These are phyloP conservation scores for Apodemus sylvaticus DNA, from an alignment of 2,113 vertebrate genomes.

Conservation along the genomic window DNA sequence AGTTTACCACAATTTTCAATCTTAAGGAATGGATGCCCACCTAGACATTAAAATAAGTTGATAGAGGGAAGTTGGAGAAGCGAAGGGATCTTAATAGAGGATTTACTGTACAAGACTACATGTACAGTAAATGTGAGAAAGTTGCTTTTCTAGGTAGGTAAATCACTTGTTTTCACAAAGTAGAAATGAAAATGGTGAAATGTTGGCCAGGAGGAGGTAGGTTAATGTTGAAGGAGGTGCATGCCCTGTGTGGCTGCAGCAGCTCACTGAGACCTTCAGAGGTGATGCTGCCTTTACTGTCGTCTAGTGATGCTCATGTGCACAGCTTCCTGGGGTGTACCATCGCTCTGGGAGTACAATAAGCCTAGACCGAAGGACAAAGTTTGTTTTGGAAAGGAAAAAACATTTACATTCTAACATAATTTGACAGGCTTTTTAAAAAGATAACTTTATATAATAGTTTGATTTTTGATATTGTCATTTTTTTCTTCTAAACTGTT, in stretches of 20 bases:
- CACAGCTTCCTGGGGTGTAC: neutral
- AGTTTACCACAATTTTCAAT: conserved; percentile 31
- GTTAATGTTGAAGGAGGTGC: neutral
- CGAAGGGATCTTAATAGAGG: neutral
- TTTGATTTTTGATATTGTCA: conserved; percentile 44
- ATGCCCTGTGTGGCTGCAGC: neutral
- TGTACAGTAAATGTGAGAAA: neutral
- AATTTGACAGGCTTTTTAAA: conserved; percentile 18
- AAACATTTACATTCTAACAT: conserved; percentile 38
- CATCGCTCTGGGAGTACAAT: neutral
- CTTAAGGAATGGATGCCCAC: neutral
- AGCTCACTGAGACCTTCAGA: neutral
- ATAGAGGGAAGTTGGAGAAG: neutral
- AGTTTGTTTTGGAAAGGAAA: conserved; percentile 38
- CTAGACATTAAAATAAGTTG: neutral
- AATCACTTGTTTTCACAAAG: conserved; percentile 35
- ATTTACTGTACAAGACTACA: neutral
- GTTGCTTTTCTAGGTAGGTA: neutral
- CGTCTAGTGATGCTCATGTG: neutral
- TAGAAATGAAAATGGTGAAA: conserved; percentile 39
- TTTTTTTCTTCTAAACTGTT: neutral
- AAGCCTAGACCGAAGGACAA: neutral
- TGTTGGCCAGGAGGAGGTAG: neutral
- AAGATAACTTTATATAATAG: conserved; percentile 28
- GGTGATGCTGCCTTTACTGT: neutral